These are phyloP conservation scores for Premnoplex brunnescens DNA, from an alignment of 2,797 vertebrate species.

Conservation along the genomic window DNA sequence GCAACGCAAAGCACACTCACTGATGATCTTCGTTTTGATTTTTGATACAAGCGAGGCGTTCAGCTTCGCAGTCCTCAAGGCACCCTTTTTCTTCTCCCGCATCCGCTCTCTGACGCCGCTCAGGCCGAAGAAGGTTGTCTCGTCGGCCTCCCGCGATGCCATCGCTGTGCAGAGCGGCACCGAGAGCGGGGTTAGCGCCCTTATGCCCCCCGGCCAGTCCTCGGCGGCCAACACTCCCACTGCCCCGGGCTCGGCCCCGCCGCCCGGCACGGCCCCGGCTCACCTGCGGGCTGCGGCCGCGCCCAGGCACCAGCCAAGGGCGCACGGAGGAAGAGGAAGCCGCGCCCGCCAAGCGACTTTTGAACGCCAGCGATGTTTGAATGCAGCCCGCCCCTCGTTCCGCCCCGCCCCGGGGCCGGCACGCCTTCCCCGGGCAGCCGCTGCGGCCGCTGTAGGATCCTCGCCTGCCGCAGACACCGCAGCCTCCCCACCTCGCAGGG, in stretches of 20 bases:
- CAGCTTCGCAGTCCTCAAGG: conserved; percentile 56
- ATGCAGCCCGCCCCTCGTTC: not conserved
- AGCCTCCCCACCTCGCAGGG: not conserved
- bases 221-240: rapidly evolving
- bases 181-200: not conserved
- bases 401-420: not conserved
- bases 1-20: conserved; percentile 42
- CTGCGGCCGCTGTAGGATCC: no score
- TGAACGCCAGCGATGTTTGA: not conserved
- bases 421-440: not conserved
- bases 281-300: no score
- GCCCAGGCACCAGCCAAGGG: rapidly evolving
- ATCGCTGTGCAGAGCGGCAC: not conserved
- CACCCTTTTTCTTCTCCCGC: conserved; percentile 62
- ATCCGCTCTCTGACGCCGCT: conserved; percentile 51
- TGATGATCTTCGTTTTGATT: conserved; percentile 72
- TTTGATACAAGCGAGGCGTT: conserved; percentile 70
- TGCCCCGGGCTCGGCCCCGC: not conserved
- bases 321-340: rapidly evolving
- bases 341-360: not conserved
- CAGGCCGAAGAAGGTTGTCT: not conserved
- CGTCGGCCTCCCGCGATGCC: not conserved
- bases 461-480: not conserved
- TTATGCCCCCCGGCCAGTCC: rapidly evolving
- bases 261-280: not conserved